phyloP scores from a whole-genome alignment of 2,113 vertebrate genomes.

The Mus pahari region DNA sequence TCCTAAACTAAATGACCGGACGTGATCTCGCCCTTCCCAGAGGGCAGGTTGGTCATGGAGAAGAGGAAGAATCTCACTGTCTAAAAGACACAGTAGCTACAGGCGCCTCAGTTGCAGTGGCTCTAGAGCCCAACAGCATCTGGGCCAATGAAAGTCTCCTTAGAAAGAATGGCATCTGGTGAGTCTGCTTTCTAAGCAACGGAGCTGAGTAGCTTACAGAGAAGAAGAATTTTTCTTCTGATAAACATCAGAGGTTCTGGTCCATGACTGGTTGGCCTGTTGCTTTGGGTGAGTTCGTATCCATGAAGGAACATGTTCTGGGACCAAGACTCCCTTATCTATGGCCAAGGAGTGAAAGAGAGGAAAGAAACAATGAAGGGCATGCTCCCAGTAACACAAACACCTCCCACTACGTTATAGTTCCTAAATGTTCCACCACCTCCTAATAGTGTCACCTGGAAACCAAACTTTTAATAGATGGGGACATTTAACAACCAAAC shows the following conservation, averaged over 20 bases:
- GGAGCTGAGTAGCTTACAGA: background rate
- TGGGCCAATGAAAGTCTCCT: no score
- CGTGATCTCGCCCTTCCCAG: background rate
- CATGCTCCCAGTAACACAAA: background rate
- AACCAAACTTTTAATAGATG: background rate
- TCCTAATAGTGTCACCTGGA: no score
- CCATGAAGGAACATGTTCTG: background rate
- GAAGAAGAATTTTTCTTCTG: background rate
- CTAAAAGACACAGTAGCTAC: rapidly evolving
- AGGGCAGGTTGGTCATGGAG: background rate
- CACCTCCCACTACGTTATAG: background rate
- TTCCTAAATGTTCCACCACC: background rate
- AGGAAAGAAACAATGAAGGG: background rate
- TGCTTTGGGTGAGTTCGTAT: background rate
- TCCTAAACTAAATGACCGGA: background rate
- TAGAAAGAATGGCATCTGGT: background rate
- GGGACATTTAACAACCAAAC: background rate
- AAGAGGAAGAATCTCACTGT: background rate
- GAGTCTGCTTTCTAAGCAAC: background rate
- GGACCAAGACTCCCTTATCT: background rate
- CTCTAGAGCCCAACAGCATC: background rate
- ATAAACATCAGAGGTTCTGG: background rate
- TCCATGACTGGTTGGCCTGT: no score
- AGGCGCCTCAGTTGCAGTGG: rapidly evolving
- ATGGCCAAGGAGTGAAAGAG: background rate